Conservation (phyloP, 1,140 invertebrate species). For the silkworm (Bombyx mori) region ASM3026992v2 NC_085119.1:6351501-6352000, state of each 20-base stretch:
- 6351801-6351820: constrained; percentile 19
- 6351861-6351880: constrained; percentile 44
- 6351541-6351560: constrained; percentile 36
- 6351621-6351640: constrained; percentile 26
- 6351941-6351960: constrained; percentile 16
- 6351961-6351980: not conserved
- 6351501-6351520: not conserved
- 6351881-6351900: constrained; percentile 41
- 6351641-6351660: constrained; percentile 6
- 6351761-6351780: constrained; percentile 41
- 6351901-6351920: constrained; percentile 31
- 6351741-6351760: constrained; percentile 49
- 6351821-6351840: constrained; percentile 24
- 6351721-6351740: not conserved
- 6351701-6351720: not conserved
- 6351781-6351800: constrained; percentile 14
- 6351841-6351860: constrained; percentile 54
- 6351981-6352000: not conserved
- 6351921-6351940: constrained; percentile 22
- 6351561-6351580: constrained; percentile 43
- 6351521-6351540: not conserved
- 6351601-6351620: constrained; percentile 34
- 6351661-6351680: constrained; percentile 16
- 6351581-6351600: constrained; percentile 41
- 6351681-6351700: constrained; percentile 15